Evolutionary conservation across 2,797 vertebrate species (phyloP).

Genomic region (Potorous gilbertii): DNA sequence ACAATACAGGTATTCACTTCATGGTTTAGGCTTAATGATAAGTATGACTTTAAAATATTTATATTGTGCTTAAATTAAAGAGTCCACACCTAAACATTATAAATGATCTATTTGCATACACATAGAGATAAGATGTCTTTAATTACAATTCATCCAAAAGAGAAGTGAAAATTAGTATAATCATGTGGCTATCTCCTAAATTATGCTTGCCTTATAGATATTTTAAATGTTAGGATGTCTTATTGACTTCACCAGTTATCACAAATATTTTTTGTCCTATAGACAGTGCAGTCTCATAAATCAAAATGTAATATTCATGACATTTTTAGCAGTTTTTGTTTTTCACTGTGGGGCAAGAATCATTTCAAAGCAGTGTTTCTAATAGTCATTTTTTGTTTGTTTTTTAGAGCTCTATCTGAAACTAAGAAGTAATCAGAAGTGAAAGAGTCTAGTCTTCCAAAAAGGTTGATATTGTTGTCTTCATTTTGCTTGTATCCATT

Average conservation of each 20-base stretch:
- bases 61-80: not conserved
- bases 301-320: not conserved
- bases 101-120: not conserved
- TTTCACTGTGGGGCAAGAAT: not conserved
- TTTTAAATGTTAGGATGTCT: not conserved
- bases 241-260: not conserved
- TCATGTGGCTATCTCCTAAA: not conserved
- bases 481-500: not conserved
- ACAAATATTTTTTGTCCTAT: not conserved
- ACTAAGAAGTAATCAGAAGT: not conserved
- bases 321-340: not conserved
- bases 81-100: not conserved
- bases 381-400: too few species aligned
- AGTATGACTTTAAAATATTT: not conserved
- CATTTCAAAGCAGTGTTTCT: not conserved
- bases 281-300: not conserved
- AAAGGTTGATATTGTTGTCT: not conserved
- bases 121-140: not conserved
- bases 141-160: not conserved
- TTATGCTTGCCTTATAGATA: not conserved
- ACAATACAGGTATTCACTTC: not conserved
- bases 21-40: not conserved
- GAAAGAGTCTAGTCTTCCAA: not conserved
- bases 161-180: not conserved
- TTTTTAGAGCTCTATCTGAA: not conserved